Evolutionary conservation across 2,888 invertebrate species (phyloP).

Genomic region (Erebia palarica): DNA sequence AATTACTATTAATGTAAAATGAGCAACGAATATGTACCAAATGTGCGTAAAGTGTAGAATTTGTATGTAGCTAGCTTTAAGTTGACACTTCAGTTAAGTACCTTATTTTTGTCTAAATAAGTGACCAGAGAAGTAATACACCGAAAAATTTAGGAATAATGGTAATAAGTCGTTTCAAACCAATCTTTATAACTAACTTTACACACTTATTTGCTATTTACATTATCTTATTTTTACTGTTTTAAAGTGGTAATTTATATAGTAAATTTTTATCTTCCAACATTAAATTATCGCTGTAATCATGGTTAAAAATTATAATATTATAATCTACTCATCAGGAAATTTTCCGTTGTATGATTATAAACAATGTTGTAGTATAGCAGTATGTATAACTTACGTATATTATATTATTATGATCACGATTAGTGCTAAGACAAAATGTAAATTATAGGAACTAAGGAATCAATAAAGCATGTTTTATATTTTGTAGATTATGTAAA

Average conservation of each 20-base stretch:
- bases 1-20: constrained; percentile 46
- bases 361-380: constrained; percentile 64
- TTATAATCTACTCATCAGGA: constrained; percentile 22
- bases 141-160: constrained; percentile 24
- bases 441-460: constrained; percentile 75
- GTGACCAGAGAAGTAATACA: constrained; percentile 24
- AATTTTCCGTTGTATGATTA: constrained; percentile 31
- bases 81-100: constrained; percentile 60
- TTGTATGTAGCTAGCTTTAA: constrained; percentile 72
- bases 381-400: constrained; percentile 63
- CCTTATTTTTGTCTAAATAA: constrained; percentile 46
- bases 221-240: not conserved
- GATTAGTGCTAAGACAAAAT: constrained; percentile 64
- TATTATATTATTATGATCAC: constrained; percentile 53
- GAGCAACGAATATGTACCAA: constrained; percentile 82
- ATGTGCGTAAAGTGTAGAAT: constrained; percentile 71
- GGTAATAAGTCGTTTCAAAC: not conserved
- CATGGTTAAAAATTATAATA: constrained; percentile 15
- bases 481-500: constrained; percentile 77
- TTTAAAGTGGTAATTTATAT: constrained; percentile 9
- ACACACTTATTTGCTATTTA: constrained; percentile 7
- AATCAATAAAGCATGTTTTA: constrained; percentile 79
- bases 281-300: not conserved
- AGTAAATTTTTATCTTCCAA: constrained; percentile 7
- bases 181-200: not conserved